Evolutionary conservation across 2,797 vertebrate species (phyloP).

Genomic region (Myotis planiceps): DNA sequence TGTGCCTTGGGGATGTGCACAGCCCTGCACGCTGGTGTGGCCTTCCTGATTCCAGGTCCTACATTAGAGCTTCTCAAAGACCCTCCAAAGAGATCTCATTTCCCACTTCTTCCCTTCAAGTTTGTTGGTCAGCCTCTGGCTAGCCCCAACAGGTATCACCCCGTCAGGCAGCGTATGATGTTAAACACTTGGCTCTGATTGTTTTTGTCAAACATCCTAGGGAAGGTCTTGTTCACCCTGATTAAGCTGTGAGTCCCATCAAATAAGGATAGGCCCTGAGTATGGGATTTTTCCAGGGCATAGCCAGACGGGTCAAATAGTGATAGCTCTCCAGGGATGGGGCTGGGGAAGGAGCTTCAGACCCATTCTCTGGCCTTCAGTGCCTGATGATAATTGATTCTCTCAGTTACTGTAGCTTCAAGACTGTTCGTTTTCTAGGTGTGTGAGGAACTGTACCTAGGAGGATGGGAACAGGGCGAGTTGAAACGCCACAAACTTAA

Average conservation of each 20-base stretch:
- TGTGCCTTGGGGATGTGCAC: not conserved
- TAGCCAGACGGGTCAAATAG: not conserved
- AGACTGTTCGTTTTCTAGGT: not conserved
- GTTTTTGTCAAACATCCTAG: not conserved
- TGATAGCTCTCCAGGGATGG: not conserved
- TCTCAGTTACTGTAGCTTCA: not conserved
- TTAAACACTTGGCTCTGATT: not conserved
- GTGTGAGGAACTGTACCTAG: not conserved
- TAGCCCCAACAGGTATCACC: not conserved
- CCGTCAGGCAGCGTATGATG: not conserved
- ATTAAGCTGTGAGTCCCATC: not conserved
- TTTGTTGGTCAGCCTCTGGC: not conserved
- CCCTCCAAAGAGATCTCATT: not conserved
- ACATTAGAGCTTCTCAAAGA: not conserved
- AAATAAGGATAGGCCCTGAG: not conserved
- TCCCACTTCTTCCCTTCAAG: not conserved
- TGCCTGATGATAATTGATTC: not conserved
- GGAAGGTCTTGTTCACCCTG: not conserved
- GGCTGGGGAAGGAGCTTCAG: not conserved
- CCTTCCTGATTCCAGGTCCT: not conserved
- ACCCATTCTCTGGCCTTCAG: not conserved
- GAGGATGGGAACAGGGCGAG: not conserved
- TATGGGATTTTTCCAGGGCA: not conserved
- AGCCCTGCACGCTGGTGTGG: not conserved
- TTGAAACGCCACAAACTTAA: not conserved